These are phyloP conservation scores for Ariopsis seemanni DNA, from an alignment of 2,113 vertebrate species.

Conservation along the genomic window DNA sequence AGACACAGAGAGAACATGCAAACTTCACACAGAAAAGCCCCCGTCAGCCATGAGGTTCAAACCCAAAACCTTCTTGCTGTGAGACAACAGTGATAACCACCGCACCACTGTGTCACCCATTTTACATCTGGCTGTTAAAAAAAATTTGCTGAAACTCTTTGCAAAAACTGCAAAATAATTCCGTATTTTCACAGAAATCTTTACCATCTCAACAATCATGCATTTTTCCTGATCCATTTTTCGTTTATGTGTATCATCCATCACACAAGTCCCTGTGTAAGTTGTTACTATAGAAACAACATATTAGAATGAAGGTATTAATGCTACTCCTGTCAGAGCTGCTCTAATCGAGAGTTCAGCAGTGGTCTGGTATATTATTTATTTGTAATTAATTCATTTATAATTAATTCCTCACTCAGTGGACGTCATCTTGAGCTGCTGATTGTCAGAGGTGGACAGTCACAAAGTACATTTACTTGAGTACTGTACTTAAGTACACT, in stretches of 20 bases:
- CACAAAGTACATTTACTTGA: too few species aligned
- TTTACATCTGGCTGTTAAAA: too few species aligned
- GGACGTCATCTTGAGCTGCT: not conserved
- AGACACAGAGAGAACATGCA: too few species aligned
- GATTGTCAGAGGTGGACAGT: not conserved
- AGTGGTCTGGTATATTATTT: not conserved
- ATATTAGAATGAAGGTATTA: not conserved
- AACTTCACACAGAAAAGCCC: too few species aligned
- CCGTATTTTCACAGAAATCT: not conserved
- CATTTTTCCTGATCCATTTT: not conserved
- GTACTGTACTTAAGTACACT: too few species aligned
- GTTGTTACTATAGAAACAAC: not conserved
- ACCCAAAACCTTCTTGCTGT: too few species aligned
- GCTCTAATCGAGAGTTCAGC: not conserved
- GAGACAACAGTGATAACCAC: too few species aligned
- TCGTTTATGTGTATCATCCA: not conserved
- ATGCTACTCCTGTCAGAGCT: not conserved
- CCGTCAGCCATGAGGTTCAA: too few species aligned
- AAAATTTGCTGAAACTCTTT: not conserved
- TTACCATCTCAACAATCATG: not conserved
- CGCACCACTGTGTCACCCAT: too few species aligned
- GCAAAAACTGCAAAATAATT: not conserved
- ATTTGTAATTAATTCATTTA: not conserved
- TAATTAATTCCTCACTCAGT: not conserved
- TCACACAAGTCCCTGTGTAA: not conserved